Conservation (phyloP, 2,888 invertebrate genomes). For the Ophion obscuratus region DNA sequence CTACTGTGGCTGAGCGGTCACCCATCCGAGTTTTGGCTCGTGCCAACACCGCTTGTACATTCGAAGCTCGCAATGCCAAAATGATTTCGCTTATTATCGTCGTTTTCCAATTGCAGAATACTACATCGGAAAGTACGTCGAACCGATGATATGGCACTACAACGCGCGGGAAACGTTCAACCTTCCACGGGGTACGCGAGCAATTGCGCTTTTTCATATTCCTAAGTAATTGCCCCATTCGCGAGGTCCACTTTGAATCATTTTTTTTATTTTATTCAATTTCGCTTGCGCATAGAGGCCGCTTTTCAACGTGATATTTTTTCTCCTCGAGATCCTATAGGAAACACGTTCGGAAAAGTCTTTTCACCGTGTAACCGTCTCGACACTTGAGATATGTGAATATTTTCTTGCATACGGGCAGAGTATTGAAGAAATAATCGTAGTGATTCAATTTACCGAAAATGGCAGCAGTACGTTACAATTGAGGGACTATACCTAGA, state of each 20-base stretch:
- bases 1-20: not conserved
- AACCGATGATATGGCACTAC: slow-evolving; percentile 90
- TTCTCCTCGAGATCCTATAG: too few relatives aligned
- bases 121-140: slow-evolving; percentile 86
- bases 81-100: slow-evolving; percentile 36
- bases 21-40: not conserved
- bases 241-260: not conserved
- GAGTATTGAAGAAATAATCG: too few relatives aligned
- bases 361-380: too few relatives aligned
- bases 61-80: not conserved
- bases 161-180: slow-evolving; percentile 86
- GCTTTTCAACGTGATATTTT: too few relatives aligned
- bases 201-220: not conserved
- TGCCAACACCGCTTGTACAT: not conserved
- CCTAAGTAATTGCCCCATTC: not conserved
- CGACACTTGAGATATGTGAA: too few relatives aligned
- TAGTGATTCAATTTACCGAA: too few relatives aligned
- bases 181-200: slow-evolving; percentile 80
- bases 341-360: too few relatives aligned
- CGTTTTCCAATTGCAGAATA: slow-evolving; percentile 85
- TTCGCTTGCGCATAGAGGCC: too few relatives aligned
- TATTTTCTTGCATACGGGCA: too few relatives aligned
- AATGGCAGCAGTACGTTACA: too few relatives aligned
- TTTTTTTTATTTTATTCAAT: too few relatives aligned
- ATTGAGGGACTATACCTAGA: too few relatives aligned